Percentiles rank a stretch among this genome's conserved stretches.
These are phyloP conservation scores for Syngnathoides biaculeatus DNA, from an alignment of 2,113 vertebrate genomes.

Conservation along the genomic window DNA sequence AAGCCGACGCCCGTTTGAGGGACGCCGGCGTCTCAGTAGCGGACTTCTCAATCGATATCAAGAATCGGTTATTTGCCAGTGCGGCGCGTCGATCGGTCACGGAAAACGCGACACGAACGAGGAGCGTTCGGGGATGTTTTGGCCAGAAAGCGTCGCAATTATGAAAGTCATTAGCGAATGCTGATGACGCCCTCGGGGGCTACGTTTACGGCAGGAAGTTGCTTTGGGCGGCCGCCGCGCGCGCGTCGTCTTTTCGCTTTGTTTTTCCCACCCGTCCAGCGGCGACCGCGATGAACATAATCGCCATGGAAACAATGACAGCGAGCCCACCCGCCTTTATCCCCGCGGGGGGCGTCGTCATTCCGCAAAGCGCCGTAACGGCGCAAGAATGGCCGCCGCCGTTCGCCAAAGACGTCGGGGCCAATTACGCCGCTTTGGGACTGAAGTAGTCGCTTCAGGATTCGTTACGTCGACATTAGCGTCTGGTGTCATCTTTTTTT, in stretches of 20 bases:
- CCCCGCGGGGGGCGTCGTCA: slow-evolving; percentile 63
- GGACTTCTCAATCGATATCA: too few relatives aligned
- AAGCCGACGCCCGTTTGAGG: too few relatives aligned
- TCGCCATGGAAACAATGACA: slow-evolving; percentile 75
- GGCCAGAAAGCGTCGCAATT: slow-evolving; percentile 99
- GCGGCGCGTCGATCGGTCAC: too few relatives aligned
- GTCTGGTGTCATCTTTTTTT: too few relatives aligned
- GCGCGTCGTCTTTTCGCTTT: slow-evolving; percentile 49
- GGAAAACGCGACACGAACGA: slow-evolving; percentile 84
- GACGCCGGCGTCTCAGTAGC: too few relatives aligned
- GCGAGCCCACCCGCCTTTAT: slow-evolving; percentile 39
- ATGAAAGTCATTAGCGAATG: slow-evolving; percentile 99
- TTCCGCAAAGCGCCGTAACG: slow-evolving; percentile 58
- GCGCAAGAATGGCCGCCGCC: slow-evolving; percentile 37
- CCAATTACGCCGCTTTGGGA: too few relatives aligned
- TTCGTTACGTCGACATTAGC: too few relatives aligned
- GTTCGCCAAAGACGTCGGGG: slow-evolving; percentile 50
- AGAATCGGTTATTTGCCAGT: too few relatives aligned
- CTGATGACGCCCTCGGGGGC: slow-evolving; percentile 99
- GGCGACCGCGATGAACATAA: slow-evolving; percentile 53
- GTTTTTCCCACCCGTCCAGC: slow-evolving; percentile 34
- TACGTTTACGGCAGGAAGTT: slow-evolving; percentile 99
- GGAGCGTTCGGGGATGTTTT: slow-evolving; percentile 94
- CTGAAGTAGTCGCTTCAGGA: too few relatives aligned
- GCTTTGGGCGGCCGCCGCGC: slow-evolving; percentile 87